phyloP scores from a whole-genome alignment of 1,140 invertebrate genomes.

The Rhopalosiphum maidis region DNA sequence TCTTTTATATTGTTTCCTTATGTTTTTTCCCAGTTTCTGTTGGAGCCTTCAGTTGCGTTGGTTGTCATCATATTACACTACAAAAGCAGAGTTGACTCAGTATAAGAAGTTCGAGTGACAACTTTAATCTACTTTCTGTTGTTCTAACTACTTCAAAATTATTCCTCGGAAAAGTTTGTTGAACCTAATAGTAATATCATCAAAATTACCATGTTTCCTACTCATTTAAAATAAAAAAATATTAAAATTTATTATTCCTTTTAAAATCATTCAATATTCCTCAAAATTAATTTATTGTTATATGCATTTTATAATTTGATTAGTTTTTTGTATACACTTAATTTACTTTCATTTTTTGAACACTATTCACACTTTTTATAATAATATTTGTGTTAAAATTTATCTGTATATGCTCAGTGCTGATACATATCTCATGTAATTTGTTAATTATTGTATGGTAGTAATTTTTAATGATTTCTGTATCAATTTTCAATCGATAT shows the following conservation, averaged over 20 bases:
- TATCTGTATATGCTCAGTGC: neutral
- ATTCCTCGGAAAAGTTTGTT: constrained; percentile 57
- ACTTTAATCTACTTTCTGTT: constrained; percentile 62
- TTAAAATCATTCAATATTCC: neutral
- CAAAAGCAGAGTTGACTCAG: constrained; percentile 59
- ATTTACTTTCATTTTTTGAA: neutral
- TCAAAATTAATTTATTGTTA: neutral
- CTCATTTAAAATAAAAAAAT: neutral
- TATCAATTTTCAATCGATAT: constrained; percentile 11
- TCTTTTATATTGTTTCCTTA: neutral
- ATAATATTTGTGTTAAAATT: neutral
- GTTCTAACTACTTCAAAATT: constrained; percentile 53
- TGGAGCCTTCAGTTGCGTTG: constrained; percentile 20
- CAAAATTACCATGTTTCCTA: neutral
- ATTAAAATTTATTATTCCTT: neutral
- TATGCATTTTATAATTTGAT: neutral
- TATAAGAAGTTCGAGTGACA: constrained; percentile 70
- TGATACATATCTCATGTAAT: neutral
- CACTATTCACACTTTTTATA: neutral
- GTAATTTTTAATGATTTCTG: neutral
- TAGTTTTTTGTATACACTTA: neutral
- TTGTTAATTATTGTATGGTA: neutral
- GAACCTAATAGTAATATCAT: constrained; percentile 24
- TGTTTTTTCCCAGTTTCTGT: constrained; percentile 14
- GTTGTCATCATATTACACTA: constrained; percentile 52